Conservation (phyloP, 2,797 vertebrate species). For the Sebastes vulpes region DNA sequence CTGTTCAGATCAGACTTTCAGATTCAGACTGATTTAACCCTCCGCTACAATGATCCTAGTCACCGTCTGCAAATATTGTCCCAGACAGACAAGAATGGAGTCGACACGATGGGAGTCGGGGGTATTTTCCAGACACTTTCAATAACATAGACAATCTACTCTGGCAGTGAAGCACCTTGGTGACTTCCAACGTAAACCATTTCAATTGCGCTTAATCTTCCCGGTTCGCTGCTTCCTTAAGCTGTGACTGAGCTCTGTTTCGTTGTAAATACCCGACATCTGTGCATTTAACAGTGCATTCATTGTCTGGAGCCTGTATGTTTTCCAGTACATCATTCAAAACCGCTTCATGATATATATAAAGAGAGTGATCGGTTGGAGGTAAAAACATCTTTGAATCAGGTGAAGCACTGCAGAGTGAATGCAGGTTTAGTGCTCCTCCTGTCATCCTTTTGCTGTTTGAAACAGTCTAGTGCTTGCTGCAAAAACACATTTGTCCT, state of each 20-base stretch:
- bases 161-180: constrained; percentile 67
- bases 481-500: constrained; percentile 48
- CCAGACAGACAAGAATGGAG: constrained; percentile 67
- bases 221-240: constrained; percentile 29
- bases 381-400: constrained; percentile 30
- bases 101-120: constrained; percentile 41
- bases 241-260: constrained; percentile 20
- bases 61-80: constrained; percentile 70
- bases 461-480: constrained; percentile 57
- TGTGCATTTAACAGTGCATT: constrained; percentile 53
- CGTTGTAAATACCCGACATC: constrained; percentile 46
- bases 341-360: constrained; percentile 23
- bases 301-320: constrained; percentile 24
- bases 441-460: constrained; percentile 29
- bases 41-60: background rate
- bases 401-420: constrained; percentile 1
- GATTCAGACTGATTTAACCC: background rate
- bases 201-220: constrained; percentile 62
- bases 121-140: constrained; percentile 83
- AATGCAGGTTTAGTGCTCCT: background rate
- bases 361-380: background rate
- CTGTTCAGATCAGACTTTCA: background rate
- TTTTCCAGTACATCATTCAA: constrained; percentile 55
- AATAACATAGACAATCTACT: constrained; percentile 81
- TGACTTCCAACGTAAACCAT: constrained; percentile 68